phyloP scores from a whole-genome alignment of 2,797 vertebrate species.

The Xiphorhynchus erythropygius region DNA sequence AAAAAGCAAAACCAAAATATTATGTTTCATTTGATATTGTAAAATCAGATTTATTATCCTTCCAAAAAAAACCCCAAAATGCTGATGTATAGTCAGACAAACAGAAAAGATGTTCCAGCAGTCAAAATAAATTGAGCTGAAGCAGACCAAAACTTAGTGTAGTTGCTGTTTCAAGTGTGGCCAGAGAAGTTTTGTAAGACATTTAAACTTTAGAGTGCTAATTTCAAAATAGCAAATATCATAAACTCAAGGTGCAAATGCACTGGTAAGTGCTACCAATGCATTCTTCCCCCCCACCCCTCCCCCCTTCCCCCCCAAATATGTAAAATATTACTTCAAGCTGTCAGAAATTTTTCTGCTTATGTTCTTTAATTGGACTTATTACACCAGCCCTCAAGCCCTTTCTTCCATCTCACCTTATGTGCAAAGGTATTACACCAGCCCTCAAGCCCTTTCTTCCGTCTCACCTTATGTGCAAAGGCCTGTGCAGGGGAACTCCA shows the following conservation, averaged over 20 bases:
- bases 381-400: not conserved
- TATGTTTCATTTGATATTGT: not conserved
- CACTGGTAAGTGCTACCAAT: not conserved
- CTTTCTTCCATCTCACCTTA: not conserved
- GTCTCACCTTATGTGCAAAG: not conserved
- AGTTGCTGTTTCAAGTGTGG: not conserved
- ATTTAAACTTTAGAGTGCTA: not conserved
- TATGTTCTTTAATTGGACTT: not conserved
- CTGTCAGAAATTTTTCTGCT: not conserved
- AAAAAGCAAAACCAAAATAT: not conserved
- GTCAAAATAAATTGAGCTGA: not conserved
- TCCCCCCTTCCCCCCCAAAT: not conserved
- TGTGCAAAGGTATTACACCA: not conserved
- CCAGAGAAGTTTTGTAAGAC: not conserved
- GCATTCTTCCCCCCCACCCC: too few species aligned
- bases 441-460: not conserved
- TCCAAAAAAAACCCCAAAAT: not conserved
- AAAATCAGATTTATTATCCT: not conserved
- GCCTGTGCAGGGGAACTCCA: fast-evolving
- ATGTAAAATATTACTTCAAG: fast-evolving
- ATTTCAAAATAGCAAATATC: not conserved
- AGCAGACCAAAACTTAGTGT: not conserved
- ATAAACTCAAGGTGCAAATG: not conserved
- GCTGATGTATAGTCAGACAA: fast-evolving
- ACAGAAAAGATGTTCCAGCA: not conserved